These are phyloP conservation scores for Aplochiton taeniatus DNA, from an alignment of 2,797 vertebrate genomes.

Conservation along the genomic window DNA sequence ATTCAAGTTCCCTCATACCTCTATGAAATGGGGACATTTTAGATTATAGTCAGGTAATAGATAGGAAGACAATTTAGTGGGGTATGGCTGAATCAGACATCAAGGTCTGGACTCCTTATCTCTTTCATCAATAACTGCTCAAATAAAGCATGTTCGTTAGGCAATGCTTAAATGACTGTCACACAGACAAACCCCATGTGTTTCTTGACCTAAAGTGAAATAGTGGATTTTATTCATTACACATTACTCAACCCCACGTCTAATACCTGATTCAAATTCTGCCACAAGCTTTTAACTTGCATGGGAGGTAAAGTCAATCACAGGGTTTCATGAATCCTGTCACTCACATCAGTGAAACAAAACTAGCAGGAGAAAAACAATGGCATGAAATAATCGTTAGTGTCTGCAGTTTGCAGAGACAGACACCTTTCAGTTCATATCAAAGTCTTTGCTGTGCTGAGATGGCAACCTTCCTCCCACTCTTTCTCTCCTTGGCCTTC, in stretches of 20 bases:
- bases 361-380: slow-evolving; percentile 12
- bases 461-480: slow-evolving; percentile 50
- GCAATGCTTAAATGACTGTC: no score
- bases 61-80: no score
- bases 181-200: no score
- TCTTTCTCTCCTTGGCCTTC: slow-evolving; percentile 43
- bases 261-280: neutral
- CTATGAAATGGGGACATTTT: no score
- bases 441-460: slow-evolving; percentile 30
- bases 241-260: neutral
- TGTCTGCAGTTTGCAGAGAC: slow-evolving; percentile 28
- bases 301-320: neutral
- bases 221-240: neutral
- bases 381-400: slow-evolving; percentile 20
- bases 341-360: slow-evolving; percentile 30
- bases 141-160: no score
- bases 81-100: no score
- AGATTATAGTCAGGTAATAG: no score
- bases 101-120: no score
- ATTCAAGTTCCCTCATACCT: no score
- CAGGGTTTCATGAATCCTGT: slow-evolving; percentile 6
- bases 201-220: neutral
- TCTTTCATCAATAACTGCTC: no score
- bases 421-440: slow-evolving; percentile 45
- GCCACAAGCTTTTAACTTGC: neutral